Percentiles rank a stretch among this genome's conserved stretches.
phyloP scores from a whole-genome alignment of 1,140 invertebrate genomes.

The Apocrypta bakeri region DNA sequence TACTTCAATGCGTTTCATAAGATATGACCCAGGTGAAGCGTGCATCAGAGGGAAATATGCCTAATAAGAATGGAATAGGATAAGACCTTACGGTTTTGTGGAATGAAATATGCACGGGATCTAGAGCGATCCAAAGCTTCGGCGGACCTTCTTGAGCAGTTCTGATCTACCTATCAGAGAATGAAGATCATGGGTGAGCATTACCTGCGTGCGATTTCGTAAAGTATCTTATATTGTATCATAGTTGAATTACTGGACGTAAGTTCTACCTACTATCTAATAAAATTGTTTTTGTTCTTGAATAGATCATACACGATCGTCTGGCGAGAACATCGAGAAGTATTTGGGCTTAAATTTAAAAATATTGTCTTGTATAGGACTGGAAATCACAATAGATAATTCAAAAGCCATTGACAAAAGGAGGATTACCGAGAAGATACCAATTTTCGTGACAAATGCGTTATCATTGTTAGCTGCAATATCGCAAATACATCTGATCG shows the following conservation, averaged over 20 bases:
- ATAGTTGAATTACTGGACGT: too few species aligned
- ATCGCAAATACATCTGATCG: not conserved
- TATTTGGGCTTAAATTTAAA: not conserved
- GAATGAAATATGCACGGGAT: not conserved
- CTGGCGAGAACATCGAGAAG: not conserved
- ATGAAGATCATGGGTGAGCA: not conserved
- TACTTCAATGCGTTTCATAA: not conserved
- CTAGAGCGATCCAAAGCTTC: not conserved
- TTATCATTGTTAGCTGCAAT: not conserved
- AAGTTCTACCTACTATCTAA: not conserved
- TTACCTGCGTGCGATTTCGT: not conserved
- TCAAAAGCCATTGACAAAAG: not conserved
- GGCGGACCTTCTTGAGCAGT: not conserved
- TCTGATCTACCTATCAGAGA: not conserved
- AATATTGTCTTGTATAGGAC: not conserved
- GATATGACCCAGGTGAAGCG: not conserved
- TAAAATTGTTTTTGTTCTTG: not conserved
- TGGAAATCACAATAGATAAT: not conserved
- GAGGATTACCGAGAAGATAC: not conserved
- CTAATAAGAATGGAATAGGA: not conserved
- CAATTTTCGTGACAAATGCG: not conserved
- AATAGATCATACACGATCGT: not conserved
- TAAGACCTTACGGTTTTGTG: too few species aligned
- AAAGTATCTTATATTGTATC: too few species aligned
- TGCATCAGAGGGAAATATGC: not conserved